Base-by-base conservation (phyloP, 2,797 vertebrate genomes). In the Podargus strigoides region DNA sequence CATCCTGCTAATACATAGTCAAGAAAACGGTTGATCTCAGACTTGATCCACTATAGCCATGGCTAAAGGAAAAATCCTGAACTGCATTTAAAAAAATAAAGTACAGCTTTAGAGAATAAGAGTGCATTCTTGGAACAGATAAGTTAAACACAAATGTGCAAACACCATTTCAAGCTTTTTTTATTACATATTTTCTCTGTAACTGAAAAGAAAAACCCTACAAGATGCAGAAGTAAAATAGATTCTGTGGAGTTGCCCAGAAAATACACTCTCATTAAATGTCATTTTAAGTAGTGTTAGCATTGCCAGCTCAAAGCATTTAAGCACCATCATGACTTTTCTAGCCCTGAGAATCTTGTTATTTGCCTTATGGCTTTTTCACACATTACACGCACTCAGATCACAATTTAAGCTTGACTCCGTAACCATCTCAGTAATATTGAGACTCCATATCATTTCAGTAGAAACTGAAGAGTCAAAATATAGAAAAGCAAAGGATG, bases 351-450 rank as follows among this genome's bases (percentile, higher is more conserved):
- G 68, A 95, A 94, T 94, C 70, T 93, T 89, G 89, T 87, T 88
- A 93, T 94, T 95, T 96, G 90, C 91, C 90, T 95, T 94, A 95
- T 90, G 91, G 87, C 87, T 95, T 95, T 93, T 95, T 96, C 80
- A 93, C 93, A 95, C 83, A 89, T 96, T 86, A 87, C 82, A 86
- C 62, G 80, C 46, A 82, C 87, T 87, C 63, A 34, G 90, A 94
- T 89, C 88, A 94, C 89, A 89, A 91, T 94, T 96, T 91, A 70
- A 96, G 70, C 83, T 78, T 87, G 84, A 90, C 77, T 94, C 69
- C 49, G n/a, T 75, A 94, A 88, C 67, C 30, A 67, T 46, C 58
- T 93, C 4, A 0, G 69, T 72, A 93, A 94, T 94, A 92, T 21
- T 84, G 77, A 93, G 70, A 90, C 32, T 80, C 23, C 4, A 1